These are phyloP conservation scores for Climacteris rufus DNA, from an alignment of 2,113 vertebrate species.

Conservation along the genomic window DNA sequence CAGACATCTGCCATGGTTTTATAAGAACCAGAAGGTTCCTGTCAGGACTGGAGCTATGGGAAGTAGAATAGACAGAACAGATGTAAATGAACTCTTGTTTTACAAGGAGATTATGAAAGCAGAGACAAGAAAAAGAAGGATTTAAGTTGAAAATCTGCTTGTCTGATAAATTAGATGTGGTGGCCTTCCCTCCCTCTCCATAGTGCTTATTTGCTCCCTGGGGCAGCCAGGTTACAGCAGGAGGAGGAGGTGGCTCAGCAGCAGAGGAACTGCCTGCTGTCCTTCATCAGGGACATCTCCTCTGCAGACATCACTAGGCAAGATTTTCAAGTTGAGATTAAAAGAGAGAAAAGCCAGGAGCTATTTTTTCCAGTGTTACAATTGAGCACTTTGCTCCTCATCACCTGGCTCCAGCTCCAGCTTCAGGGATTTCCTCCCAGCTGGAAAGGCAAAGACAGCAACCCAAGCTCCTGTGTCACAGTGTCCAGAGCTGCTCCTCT, in stretches of 20 bases:
- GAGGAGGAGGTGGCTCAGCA: background rate
- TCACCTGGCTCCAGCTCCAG: background rate
- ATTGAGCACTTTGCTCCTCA: background rate
- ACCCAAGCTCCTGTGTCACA: background rate
- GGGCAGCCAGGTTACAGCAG: fast-evolving
- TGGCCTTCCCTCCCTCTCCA: background rate
- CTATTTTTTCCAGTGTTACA: background rate
- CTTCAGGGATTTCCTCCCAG: background rate
- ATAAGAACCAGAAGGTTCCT: background rate
- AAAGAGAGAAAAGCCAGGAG: background rate
- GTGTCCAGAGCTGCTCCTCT: background rate
- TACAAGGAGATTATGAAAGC: background rate
- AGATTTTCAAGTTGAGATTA: background rate
- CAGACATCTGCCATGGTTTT: background rate
- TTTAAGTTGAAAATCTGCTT: background rate
- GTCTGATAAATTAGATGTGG: background rate
- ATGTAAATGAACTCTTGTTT: background rate
- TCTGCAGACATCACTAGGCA: background rate
- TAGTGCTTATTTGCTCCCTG: background rate
- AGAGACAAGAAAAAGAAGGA: background rate
- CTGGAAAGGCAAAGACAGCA: background rate
- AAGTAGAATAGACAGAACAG: background rate
- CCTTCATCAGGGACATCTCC: background rate
- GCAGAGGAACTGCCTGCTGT: background rate
- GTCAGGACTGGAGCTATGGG: background rate